Base-by-base conservation (phyloP, 2,888 invertebrate genomes). In the Sarcophaga subvicina region DNA sequence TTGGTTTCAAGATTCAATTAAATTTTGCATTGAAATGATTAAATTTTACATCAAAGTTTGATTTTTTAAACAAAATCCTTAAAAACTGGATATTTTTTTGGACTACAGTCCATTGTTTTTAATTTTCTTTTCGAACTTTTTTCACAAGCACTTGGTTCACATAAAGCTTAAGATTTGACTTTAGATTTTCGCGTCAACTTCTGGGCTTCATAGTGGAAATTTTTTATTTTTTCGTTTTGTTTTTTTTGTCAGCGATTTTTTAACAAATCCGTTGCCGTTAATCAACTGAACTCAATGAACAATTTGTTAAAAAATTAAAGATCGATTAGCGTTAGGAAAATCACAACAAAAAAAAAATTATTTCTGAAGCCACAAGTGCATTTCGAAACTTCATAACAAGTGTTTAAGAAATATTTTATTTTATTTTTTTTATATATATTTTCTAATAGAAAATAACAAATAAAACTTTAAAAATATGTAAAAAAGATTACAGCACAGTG, bases 271-370 rank as follows among this genome's bases (percentile, higher is more conserved):
- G 17, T 14, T 14, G 54, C 54, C 54, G 54, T 54, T 54, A 70
- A 47, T 59, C 71, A 67, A 77, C 78, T 81, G 54, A 80, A 17
- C 70, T 54, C 64, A 64, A 60, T 70, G 20, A 60, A 66, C 71
- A 75, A 80, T 70, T 84, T 63, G 83, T 84, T 47, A 25, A 80
- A 79, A 80, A 69, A 70, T 60, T 80, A 71, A 62, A 49, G 71
- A 84, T n/a, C 66, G 66, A 71, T 67, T 70, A 27, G 62, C 27
- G 49, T 11, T 17, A 54, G 27, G 70, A 75, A 66, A n/a, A 25
- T 27, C 37, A 37, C 37, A 37, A 20, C 0, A 20, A 70, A 71
- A 37, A n/a, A 67, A 70, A 60, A 81, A n/a, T 27, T 17, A 54
- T 14, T 14, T 54, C 4, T 54, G 54, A 1, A 54, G 54, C 14